Evolutionary conservation across 2,113 vertebrate genomes (phyloP).

Genomic region (Phrynosoma platyrhinos): DNA sequence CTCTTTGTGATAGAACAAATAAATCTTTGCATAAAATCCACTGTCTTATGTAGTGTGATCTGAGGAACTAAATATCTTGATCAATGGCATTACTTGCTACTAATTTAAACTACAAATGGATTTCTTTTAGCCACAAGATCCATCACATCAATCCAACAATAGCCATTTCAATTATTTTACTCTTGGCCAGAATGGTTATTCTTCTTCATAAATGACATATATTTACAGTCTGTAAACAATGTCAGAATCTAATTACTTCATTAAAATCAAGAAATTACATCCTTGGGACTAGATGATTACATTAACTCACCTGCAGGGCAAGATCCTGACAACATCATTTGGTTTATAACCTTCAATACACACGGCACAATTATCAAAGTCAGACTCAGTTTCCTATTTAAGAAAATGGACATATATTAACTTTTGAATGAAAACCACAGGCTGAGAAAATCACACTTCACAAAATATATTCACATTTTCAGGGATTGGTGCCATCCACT

Average conservation of each 20-base stretch:
- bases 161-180: too few species aligned
- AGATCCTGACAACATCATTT: conserved; percentile 92
- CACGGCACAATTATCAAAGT: conserved; percentile 98
- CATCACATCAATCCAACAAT: too few species aligned
- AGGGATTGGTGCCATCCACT: neutral
- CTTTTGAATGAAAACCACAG: neutral
- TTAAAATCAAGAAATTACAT: conserved; percentile 21
- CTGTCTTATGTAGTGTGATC: too few species aligned
- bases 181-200: too few species aligned
- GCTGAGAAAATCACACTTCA: neutral
- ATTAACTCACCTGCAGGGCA: conserved; percentile 91
- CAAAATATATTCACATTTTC: neutral
- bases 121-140: too few species aligned
- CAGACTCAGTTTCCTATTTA: conserved; percentile 91
- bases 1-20: too few species aligned
- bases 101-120: too few species aligned
- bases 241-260: conserved; percentile 6
- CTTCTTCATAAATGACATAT: neutral
- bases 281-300: neutral
- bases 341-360: conserved; percentile 98
- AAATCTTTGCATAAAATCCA: too few species aligned
- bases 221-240: neutral
- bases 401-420: conserved; percentile 57
- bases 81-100: too few species aligned
- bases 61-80: too few species aligned